Conservation (phyloP, 2,888 invertebrate species). For the Caenorhabditis auriculariae region DNA sequence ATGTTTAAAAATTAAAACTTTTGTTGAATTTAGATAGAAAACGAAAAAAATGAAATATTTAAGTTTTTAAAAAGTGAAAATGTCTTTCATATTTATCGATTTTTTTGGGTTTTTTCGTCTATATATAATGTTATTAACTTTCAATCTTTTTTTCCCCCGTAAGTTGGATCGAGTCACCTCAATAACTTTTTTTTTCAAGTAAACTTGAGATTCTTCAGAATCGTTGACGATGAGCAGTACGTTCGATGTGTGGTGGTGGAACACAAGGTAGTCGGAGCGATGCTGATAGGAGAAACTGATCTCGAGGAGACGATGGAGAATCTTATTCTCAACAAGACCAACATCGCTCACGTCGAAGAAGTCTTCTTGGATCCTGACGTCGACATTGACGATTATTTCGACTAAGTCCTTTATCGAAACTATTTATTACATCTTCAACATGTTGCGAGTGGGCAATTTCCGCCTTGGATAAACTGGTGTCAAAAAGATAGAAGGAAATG, state of each 20-base stretch:
- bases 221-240: slow-evolving; percentile 63
- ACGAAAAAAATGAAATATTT: background rate
- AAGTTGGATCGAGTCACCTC: background rate
- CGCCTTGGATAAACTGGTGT: too few species aligned
- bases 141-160: background rate
- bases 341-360: slow-evolving; percentile 83
- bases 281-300: slow-evolving; percentile 93
- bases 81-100: too few species aligned
- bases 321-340: slow-evolving; percentile 84
- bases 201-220: slow-evolving; percentile 28
- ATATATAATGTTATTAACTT: too few species aligned
- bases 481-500: too few species aligned
- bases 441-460: too few species aligned
- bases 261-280: slow-evolving; percentile 85
- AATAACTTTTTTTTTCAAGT: slow-evolving; percentile 2
- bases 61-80: background rate
- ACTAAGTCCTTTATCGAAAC: too few species aligned
- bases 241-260: slow-evolving; percentile 84
- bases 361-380: slow-evolving; percentile 90
- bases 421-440: too few species aligned
- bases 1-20: slow-evolving; percentile 2
- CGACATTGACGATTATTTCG: slow-evolving; percentile 99
- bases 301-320: slow-evolving; percentile 76
- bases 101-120: too few species aligned
- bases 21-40: background rate